These are phyloP conservation scores for Drosophila carrolli DNA, from an alignment of 1,140 invertebrate genomes.

Conservation along the genomic window DNA sequence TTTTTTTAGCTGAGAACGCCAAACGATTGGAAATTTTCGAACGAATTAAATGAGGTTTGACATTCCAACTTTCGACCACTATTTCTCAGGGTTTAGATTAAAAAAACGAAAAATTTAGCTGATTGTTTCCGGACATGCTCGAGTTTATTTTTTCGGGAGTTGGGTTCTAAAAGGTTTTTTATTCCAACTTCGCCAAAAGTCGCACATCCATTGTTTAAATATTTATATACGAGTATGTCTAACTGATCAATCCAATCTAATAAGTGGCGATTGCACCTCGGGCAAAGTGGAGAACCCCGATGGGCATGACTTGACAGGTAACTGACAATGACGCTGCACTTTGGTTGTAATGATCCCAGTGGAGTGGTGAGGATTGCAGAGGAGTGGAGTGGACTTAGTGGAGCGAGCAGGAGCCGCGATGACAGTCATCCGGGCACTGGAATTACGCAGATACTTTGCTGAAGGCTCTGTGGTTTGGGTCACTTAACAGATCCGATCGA, in stretches of 20 bases:
- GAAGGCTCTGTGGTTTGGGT: neutral
- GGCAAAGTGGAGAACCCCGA: neutral
- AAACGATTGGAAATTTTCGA: too few relatives aligned
- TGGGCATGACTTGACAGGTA: slow-evolving; percentile 52
- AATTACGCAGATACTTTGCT: slow-evolving; percentile 40
- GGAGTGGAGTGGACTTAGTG: neutral
- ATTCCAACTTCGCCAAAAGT: too few relatives aligned
- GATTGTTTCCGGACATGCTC: too few relatives aligned
- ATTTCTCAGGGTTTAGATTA: too few relatives aligned
- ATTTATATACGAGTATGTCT: too few relatives aligned
- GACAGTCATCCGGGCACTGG: slow-evolving; percentile 39
- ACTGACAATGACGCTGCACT: slow-evolving; percentile 54
- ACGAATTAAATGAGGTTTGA: too few relatives aligned
- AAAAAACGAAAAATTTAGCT: too few relatives aligned
- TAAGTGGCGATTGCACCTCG: neutral
- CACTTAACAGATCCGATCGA: neutral
- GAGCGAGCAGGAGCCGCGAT: slow-evolving; percentile 14
- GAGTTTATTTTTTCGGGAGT: too few relatives aligned
- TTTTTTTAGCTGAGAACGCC: too few relatives aligned
- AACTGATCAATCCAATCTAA: neutral
- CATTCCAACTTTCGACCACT: too few relatives aligned
- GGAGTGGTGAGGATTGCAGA: neutral
- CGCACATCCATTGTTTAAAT: too few relatives aligned
- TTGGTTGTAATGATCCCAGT: slow-evolving; percentile 30
- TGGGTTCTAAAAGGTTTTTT: too few relatives aligned